phyloP scores from a whole-genome alignment of 2,888 invertebrate genomes.

The Drosophila mulleri region DNA sequence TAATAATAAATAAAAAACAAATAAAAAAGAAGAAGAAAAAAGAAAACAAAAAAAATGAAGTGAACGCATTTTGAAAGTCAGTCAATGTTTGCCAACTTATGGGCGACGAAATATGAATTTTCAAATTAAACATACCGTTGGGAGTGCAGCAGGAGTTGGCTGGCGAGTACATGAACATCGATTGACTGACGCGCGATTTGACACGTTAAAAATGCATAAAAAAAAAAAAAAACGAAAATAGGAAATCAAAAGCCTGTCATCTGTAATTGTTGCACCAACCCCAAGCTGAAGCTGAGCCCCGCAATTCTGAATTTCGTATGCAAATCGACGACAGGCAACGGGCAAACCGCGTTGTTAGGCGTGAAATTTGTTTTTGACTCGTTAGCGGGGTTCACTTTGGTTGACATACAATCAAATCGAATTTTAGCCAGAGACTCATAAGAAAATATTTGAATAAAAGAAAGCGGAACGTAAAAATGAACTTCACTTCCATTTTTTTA shows the following conservation, averaged over 20 bases:
- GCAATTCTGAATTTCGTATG: constrained; percentile 73
- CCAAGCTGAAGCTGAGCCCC: constrained; percentile 28
- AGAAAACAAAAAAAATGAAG: constrained; percentile 54
- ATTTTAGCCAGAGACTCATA: constrained; percentile 71
- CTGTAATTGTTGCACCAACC: constrained; percentile 80
- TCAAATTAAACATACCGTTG: constrained; percentile 69
- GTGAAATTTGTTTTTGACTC: constrained; percentile 83
- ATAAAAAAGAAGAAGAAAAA: constrained; percentile 64
- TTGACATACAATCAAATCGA: constrained; percentile 76
- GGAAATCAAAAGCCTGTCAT: constrained; percentile 43
- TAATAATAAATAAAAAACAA: constrained; percentile 70
- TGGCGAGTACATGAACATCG: constrained; percentile 45
- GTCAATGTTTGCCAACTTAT: constrained; percentile 57
- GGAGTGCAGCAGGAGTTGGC: constrained; percentile 25
- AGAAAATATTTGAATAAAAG: constrained; percentile 78
- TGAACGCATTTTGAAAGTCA: constrained; percentile 46
- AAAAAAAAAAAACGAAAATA: constrained; percentile 48
- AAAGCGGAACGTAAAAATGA: constrained; percentile 46
- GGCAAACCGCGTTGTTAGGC: constrained; percentile 81
- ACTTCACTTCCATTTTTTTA: constrained; percentile 3
- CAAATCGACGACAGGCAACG: constrained; percentile 64
- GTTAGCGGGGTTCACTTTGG: constrained; percentile 36
- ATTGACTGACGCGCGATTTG: constrained; percentile 83
- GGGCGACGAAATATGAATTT: constrained; percentile 67
- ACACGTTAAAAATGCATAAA: constrained; percentile 76